phyloP scores from a whole-genome alignment of 1,140 invertebrate species.

The Bactericera cockerelli region DNA sequence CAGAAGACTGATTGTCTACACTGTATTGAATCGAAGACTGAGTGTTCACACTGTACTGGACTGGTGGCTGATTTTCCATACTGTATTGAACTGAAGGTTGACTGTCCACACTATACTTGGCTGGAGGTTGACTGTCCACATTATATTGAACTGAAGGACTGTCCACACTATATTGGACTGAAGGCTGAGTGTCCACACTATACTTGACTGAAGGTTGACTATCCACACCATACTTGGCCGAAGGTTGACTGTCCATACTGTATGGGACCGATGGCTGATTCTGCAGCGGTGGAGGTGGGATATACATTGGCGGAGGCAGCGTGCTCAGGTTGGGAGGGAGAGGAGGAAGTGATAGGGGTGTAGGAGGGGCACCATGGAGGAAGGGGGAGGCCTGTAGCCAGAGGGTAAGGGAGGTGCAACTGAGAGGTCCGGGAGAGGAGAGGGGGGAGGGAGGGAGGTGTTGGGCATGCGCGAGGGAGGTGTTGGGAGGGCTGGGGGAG shows the following conservation, averaged over 20 bases:
- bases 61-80: not conserved
- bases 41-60: not conserved
- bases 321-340: no score
- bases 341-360: not conserved
- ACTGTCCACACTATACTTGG: not conserved
- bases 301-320: not conserved
- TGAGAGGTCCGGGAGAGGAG: not conserved
- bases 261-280: not conserved
- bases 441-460: not conserved
- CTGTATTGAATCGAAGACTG: no score
- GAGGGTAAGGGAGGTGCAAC: not conserved
- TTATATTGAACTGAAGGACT: not conserved
- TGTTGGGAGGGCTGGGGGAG: not conserved
- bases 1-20: no score
- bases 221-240: not conserved
- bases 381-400: not conserved
- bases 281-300: constrained; percentile 6
- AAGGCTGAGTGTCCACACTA: no score
- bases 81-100: not conserved
- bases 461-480: not conserved
- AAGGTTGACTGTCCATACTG: not conserved
- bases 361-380: not conserved
- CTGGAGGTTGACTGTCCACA: not conserved
- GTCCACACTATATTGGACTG: no score
- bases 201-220: no score